Evolutionary conservation across 2,888 invertebrate species (phyloP).

Genomic region (Nemotelus pantherinus): DNA sequence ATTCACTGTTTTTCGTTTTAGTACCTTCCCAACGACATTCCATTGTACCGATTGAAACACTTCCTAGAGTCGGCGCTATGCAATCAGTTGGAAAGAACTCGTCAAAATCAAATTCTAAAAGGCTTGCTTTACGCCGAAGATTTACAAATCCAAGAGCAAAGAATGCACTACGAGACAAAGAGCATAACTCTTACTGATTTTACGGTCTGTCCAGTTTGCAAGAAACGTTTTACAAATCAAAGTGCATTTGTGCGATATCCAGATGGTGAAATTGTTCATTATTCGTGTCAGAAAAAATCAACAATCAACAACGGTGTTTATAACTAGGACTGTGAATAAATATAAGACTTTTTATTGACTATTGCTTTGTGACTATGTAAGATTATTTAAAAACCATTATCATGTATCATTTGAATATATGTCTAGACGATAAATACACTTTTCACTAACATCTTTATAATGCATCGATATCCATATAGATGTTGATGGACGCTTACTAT

Average conservation of each 20-base stretch:
- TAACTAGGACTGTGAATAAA: neutral
- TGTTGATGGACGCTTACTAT: too few relatives aligned
- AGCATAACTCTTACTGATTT: constrained; percentile 86
- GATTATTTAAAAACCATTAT: too few relatives aligned
- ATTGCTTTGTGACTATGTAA: too few relatives aligned
- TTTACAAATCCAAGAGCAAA: constrained; percentile 80
- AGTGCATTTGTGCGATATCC: constrained; percentile 94
- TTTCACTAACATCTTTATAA: too few relatives aligned
- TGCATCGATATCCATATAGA: too few relatives aligned
- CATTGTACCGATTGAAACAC: constrained; percentile 77
- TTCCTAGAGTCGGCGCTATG: constrained; percentile 84
- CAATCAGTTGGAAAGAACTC: constrained; percentile 76
- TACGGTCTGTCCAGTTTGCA: constrained; percentile 90
- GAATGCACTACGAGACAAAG: constrained; percentile 83
- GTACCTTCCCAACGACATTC: constrained; percentile 83
- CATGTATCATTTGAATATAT: too few relatives aligned
- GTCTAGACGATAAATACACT: too few relatives aligned
- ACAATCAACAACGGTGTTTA: neutral
- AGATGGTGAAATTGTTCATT: constrained; percentile 91
- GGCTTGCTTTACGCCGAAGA: constrained; percentile 87
- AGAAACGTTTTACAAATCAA: constrained; percentile 91
- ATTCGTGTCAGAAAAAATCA: constrained; percentile 75
- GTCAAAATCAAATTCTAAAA: constrained; percentile 81
- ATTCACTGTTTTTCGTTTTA: constrained; percentile 55
- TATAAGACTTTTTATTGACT: neutral